These are phyloP conservation scores for Campoplex nolae DNA, from an alignment of 2,888 invertebrate species.

Conservation along the genomic window DNA sequence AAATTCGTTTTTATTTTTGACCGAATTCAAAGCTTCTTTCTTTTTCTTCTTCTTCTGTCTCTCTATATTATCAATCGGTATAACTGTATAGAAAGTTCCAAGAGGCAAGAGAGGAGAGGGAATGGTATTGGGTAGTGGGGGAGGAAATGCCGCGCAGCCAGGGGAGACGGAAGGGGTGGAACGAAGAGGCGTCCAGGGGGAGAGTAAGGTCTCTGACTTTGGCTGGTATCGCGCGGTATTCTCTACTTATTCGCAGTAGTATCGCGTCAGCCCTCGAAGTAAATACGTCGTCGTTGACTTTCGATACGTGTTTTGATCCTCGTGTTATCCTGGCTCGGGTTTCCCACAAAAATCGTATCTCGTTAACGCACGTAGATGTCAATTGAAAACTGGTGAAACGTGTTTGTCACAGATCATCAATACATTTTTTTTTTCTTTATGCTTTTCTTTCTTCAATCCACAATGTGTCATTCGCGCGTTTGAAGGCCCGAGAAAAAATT, in stretches of 20 bases:
- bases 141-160: constrained; percentile 20
- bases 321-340: constrained; percentile 20
- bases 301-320: background rate
- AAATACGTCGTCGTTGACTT: constrained; percentile 65
- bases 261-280: constrained; percentile 75
- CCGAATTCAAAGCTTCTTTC: background rate
- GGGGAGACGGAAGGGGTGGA: background rate
- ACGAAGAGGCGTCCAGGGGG: background rate
- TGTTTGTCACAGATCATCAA: constrained; percentile 1
- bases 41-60: background rate
- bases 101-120: background rate
- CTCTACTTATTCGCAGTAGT: constrained; percentile 70
- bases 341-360: background rate
- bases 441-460: background rate
- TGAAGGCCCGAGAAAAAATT: background rate
- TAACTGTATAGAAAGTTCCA: background rate
- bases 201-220: constrained; percentile 47
- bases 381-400: constrained; percentile 39
- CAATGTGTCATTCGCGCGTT: background rate
- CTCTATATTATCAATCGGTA: background rate
- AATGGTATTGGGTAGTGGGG: constrained; percentile 2
- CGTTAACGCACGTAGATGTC: background rate
- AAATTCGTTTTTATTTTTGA: background rate
- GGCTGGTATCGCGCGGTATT: constrained; percentile 57
- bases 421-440: background rate